Base-by-base conservation (phyloP, 2,797 vertebrate genomes). In the Psittacula echo region DNA sequence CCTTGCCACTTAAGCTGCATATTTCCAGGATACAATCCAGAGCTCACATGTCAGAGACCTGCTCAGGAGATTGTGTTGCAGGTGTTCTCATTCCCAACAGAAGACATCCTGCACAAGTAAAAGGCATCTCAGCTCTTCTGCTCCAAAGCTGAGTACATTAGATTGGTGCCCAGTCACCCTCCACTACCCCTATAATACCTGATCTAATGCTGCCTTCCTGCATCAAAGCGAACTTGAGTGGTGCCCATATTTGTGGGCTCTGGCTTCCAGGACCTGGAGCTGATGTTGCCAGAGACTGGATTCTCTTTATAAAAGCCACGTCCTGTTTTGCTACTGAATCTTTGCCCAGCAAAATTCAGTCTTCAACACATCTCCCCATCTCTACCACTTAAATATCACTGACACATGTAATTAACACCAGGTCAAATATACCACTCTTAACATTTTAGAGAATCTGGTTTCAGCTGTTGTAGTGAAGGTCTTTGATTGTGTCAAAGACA, bases 371-470 rank as follows among this genome's bases (percentile, higher is more conserved):
- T 71, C 45, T 89, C 48, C 77, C 83, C 73, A 68, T 24, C 61
- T 77, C 82, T 70, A 66, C 77, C 71, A 60, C 70, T 96, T 91
- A 86, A 84, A 91, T 91, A 94, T 93, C 94, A 94, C 67, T 90
- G 75, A 95, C 78, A 95, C 89, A 20, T 86, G 78, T 89, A 91
- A 97, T 94, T 94, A 95, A 91, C 87, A 95, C 70, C 76, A 89
- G 95, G 87, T 97, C 67, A 53, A 89, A 96, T 87, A 93, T 79
- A 87, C 87, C 85, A 86, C 77, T 64, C 65, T 47, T 24, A 70
- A 87, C 64, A 92, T 93, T 95, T 96, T 61, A 68, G 73, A 85
- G 80, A 92, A 77, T 92, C 77, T 89, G 44, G 60, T 96, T 97
- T 96, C 95, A 96, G 85, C 56, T 91, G 81, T 71, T 89, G 41